A percentile compares a stretch with the other conserved stretches of the same genome.
Conservation (phyloP, 2,888 invertebrate species). For the Iselma pallidipennis region DNA sequence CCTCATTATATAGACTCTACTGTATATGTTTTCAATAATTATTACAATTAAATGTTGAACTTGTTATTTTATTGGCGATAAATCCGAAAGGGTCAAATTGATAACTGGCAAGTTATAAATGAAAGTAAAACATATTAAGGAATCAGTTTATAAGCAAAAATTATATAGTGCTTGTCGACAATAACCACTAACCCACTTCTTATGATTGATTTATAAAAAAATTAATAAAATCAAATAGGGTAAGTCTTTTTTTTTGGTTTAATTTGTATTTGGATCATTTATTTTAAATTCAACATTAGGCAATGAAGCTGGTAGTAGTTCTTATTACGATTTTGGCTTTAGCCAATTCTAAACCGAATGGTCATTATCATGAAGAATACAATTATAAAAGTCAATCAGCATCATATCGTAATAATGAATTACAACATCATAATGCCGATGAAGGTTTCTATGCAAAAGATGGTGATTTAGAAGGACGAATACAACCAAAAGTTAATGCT, state of each 20-base stretch:
- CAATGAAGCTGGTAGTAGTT: slow-evolving; percentile 36
- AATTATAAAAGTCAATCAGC: slow-evolving; percentile 52
- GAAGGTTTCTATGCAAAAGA: slow-evolving; percentile 51
- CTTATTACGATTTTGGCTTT: slow-evolving; percentile 30
- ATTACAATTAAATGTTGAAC: too few relatives aligned
- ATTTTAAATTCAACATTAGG: not conserved
- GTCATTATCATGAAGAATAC: slow-evolving; percentile 52
- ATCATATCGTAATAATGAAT: slow-evolving; percentile 51
- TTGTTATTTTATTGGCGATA: not conserved
- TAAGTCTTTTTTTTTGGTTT: too few relatives aligned
- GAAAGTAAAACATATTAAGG: not conserved
- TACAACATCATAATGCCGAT: slow-evolving; percentile 53
- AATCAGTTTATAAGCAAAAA: not conserved
- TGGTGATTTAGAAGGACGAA: slow-evolving; percentile 50
- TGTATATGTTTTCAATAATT: too few relatives aligned
- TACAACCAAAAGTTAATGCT: slow-evolving; percentile 48
- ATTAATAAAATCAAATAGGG: too few relatives aligned
- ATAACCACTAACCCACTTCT: not conserved
- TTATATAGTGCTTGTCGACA: not conserved
- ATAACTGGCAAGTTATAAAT: not conserved
- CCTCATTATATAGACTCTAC: too few relatives aligned
- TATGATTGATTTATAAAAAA: not conserved
- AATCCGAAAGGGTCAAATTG: not conserved
- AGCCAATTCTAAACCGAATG: slow-evolving; percentile 43
- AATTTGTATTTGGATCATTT: too few relatives aligned